Base-by-base conservation (phyloP, 92 coral and sea anemone species). In the Porites evermanni region DNA sequence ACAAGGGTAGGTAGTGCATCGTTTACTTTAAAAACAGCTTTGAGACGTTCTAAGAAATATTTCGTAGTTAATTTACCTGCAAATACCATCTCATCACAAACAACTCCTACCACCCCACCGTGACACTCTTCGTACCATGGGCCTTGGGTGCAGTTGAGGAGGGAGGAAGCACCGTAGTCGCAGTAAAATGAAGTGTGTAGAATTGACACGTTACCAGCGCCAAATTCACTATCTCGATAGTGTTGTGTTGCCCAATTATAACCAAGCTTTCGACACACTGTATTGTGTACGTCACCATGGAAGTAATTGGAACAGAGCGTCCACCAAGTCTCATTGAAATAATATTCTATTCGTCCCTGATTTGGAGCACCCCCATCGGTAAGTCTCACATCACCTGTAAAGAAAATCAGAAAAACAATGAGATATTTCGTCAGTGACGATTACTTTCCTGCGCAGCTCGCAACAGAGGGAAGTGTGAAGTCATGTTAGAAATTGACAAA, bases 311-410 rank as follows among this genome's bases (percentile, higher is more conserved):
- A 29, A 17, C 84, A 80, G 24, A 80, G 14, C 4, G 9, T 16
- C 84, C 75, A 53, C 84, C 84, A 80, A 18, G 84, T 67, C 17
- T 53, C 32, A 18, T 80, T 80, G 24, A 7, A 67, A 20, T 80
- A 80, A 0, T 26, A 53, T 4, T 80, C 84, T 23, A 80, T 80
- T 68, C 75, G 65, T 50, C 84, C 84, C 64, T 80, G 84, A 29
- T 51, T 80, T 14, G 61, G 44, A 4, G 53, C 24, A 1, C 53
- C 84, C 9, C 84, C 84, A 67, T 80, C 84, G 7, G 26, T 66
- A 2, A 80, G 75, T 53, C 67, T 44, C 8, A 80, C 59, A 18
- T 80, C 84, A 32, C 84, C 84, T 80, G 7, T 17, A 8, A 23
- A 14, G 13, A 17, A 26, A 20, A n/a, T 20, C 13, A 26, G 5